phyloP scores from a whole-genome alignment of 2,113 vertebrate genomes.

The human (Homo sapiens) region GRCh38 chr2:230142501-230143000 shows the following conservation, averaged over 20 bases:
- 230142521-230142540: neutral
- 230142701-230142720: neutral
- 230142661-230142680: neutral
- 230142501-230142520: neutral
- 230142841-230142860: neutral
- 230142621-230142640: neutral
- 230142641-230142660: neutral
- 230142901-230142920: neutral
- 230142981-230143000: neutral
- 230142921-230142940: neutral
- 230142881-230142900: neutral
- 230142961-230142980: neutral
- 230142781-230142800: neutral
- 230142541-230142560: neutral
- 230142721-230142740: neutral
- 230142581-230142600: neutral
- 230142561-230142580: neutral
- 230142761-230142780: neutral
- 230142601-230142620: neutral
- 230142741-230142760: neutral
- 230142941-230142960: neutral
- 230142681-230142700: neutral
- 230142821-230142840: neutral
- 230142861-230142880: neutral
- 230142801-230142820: neutral